These are phyloP conservation scores for Triplophysa rosa DNA, from an alignment of 2,113 vertebrate genomes.

Conservation along the genomic window DNA sequence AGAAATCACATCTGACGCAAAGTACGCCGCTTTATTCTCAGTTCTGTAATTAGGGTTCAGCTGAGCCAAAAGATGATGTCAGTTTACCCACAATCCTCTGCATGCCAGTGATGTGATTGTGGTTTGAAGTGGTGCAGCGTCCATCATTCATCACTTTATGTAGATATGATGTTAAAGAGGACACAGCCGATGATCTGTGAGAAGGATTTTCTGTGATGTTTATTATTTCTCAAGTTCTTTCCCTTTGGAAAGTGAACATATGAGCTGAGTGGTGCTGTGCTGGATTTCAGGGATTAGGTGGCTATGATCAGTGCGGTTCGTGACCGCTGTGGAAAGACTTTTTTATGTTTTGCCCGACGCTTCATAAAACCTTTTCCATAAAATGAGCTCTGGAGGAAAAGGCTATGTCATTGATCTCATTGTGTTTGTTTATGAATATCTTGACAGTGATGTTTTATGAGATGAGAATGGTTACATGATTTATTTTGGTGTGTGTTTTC, in stretches of 20 bases:
- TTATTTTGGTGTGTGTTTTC: too few species aligned
- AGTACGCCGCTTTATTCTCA: conserved; percentile 74
- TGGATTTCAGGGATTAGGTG: conserved; percentile 49
- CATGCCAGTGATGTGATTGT: conserved; percentile 15
- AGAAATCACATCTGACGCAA: conserved; percentile 79
- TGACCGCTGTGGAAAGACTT: conserved; percentile 53
- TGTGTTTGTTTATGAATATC: too few species aligned
- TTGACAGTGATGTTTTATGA: too few species aligned
- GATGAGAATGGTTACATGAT: too few species aligned
- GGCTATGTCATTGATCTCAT: too few species aligned
- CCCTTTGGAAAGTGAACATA: conserved; percentile 50
- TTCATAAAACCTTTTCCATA: conserved; percentile 50
- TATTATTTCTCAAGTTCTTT: conserved; percentile 65
- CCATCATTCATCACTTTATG: conserved; percentile 68
- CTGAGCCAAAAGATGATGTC: neutral
- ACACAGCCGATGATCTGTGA: conserved; percentile 60
- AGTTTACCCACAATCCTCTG: neutral
- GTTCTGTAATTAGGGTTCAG: neutral
- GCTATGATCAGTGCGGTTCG: conserved; percentile 51
- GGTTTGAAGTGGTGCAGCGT: conserved; percentile 54
- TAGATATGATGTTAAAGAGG: conserved; percentile 63
- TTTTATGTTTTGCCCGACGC: conserved; percentile 47
- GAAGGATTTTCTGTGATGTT: conserved; percentile 53
- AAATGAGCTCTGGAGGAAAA: conserved; percentile 34
- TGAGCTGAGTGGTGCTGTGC: too few species aligned